A percentile compares a stretch with the other conserved stretches of the same genome.
These are phyloP conservation scores for Machimus rusticus DNA, from an alignment of 2,888 invertebrate genomes.

Conservation along the genomic window DNA sequence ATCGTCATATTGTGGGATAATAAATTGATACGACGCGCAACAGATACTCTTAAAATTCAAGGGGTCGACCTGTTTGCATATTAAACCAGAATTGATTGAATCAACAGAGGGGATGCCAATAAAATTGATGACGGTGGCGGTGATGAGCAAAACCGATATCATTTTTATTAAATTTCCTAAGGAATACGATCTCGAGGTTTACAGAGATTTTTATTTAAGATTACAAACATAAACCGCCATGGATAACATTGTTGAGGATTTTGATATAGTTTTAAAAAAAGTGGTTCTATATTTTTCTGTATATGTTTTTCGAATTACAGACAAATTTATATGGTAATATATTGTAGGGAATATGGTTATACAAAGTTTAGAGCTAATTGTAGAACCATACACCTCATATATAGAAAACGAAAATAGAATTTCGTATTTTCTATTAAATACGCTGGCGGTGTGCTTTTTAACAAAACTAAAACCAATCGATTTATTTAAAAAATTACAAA, in stretches of 20 bases:
- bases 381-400: too few relatives aligned
- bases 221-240: neutral
- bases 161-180: neutral
- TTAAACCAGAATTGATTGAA: slow-evolving; percentile 55
- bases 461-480: too few relatives aligned
- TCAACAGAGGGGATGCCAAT: slow-evolving; percentile 51
- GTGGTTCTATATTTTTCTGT: neutral
- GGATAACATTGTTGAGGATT: neutral
- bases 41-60: slow-evolving; percentile 25
- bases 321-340: too few relatives aligned
- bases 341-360: too few relatives aligned
- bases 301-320: too few relatives aligned
- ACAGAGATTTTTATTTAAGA: neutral
- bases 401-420: too few relatives aligned
- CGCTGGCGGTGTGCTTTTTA: too few relatives aligned
- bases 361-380: too few relatives aligned
- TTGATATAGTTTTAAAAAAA: neutral
- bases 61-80: slow-evolving; percentile 52
- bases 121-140: slow-evolving; percentile 23
- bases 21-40: slow-evolving; percentile 36
- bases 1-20: slow-evolving; percentile 1
- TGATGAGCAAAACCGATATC: neutral
- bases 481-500: too few relatives aligned
- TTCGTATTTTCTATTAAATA: too few relatives aligned
- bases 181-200: neutral